phyloP scores from a whole-genome alignment of 2,888 invertebrate genomes.

The Harmothoe impar region DNA sequence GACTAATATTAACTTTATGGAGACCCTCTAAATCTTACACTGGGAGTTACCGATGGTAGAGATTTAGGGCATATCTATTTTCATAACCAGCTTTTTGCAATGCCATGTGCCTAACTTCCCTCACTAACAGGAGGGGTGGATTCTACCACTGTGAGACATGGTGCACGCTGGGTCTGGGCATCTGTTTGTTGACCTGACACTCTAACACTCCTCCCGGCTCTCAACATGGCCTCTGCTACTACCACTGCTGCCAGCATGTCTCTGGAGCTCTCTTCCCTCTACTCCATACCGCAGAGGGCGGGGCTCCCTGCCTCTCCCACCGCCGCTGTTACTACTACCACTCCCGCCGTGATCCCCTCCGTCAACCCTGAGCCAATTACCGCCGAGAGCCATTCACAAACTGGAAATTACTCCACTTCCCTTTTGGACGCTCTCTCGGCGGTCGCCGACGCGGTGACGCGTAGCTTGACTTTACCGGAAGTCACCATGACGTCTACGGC shows the following conservation, averaged over 20 bases:
- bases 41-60: no score
- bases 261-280: neutral
- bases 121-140: no score
- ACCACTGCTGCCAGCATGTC: neutral
- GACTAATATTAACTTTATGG: no score
- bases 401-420: conserved; percentile 1
- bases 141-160: no score
- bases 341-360: neutral
- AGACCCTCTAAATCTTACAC: no score
- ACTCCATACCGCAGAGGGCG: neutral
- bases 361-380: neutral
- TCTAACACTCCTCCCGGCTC: neutral
- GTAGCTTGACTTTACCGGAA: conserved; percentile 1
- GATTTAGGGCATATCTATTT: no score
- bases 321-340: neutral
- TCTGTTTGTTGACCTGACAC: conserved; percentile 18
- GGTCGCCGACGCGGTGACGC: conserved; percentile 19
- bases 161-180: neutral
- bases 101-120: no score
- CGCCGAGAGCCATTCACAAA: neutral
- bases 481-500: neutral
- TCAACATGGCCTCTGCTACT: neutral
- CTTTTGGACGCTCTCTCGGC: conserved; percentile 4
- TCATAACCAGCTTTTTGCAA: no score
- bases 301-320: neutral